Conservation (phyloP, 2,113 vertebrate genomes). For the Leucopsar rothschildi region DNA sequence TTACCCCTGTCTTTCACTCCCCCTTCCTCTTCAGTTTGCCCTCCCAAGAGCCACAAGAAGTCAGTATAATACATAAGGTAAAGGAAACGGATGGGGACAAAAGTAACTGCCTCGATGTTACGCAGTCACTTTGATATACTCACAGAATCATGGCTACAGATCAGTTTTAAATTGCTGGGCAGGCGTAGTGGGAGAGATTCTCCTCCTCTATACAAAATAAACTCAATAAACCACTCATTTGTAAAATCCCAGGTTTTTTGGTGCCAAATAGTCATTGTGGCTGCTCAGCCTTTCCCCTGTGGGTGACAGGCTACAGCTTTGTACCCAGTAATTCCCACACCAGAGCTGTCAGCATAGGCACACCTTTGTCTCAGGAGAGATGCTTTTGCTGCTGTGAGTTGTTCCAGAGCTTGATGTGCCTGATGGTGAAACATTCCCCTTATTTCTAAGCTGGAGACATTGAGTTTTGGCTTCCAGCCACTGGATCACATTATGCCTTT, state of each 20-base stretch:
- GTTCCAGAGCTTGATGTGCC: neutral
- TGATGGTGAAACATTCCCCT: neutral
- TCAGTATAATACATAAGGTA: neutral
- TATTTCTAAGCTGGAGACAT: neutral
- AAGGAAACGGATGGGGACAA: neutral
- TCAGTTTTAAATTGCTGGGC: neutral
- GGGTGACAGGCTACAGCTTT: neutral
- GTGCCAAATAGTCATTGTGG: neutral
- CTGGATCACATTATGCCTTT: neutral
- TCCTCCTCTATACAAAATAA: neutral
- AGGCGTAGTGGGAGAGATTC: neutral
- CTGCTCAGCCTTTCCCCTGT: neutral
- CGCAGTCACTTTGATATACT: neutral
- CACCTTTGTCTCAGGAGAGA: neutral
- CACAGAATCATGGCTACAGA: neutral
- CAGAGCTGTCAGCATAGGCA: fast-evolving
- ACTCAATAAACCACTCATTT: neutral
- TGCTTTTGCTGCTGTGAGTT: neutral
- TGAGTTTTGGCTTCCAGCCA: conserved; percentile 28
- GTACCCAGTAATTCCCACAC: neutral
- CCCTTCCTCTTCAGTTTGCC: neutral
- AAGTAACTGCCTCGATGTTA: neutral
- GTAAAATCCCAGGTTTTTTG: neutral
- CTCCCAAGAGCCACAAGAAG: neutral
- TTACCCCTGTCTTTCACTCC: neutral